phyloP scores from a whole-genome alignment of 2,113 vertebrate species.

The Ceyx melanurus region DNA sequence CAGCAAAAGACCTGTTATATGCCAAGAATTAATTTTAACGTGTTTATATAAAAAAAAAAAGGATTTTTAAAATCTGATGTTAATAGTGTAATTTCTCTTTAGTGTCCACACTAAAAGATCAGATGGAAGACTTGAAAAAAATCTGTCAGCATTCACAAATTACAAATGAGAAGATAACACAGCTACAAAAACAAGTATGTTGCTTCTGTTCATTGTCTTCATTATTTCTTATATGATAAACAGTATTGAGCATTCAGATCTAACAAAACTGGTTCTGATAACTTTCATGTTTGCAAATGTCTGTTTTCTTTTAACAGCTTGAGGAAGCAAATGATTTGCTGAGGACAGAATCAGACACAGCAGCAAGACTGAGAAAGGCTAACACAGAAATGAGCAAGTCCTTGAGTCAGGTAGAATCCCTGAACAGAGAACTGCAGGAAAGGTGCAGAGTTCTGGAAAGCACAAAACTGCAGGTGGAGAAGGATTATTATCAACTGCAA shows the following conservation, averaged over 20 bases:
- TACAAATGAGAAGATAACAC: conserved; percentile 90
- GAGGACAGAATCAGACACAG: conserved; percentile 93
- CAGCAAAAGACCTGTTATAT: background rate
- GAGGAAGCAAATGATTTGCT: conserved; percentile 94
- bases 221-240: background rate
- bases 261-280: background rate
- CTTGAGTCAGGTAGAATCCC: conserved; percentile 87
- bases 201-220: conserved; percentile 24
- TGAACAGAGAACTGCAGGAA: conserved; percentile 94
- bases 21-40: background rate
- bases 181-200: conserved; percentile 94
- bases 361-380: conserved; percentile 90
- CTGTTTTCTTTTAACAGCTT: conserved; percentile 77
- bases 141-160: conserved; percentile 93
- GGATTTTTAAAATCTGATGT: background rate
- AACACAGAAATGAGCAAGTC: conserved; percentile 93
- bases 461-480: conserved; percentile 86
- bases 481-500: conserved; percentile 91
- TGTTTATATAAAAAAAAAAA: background rate
- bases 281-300: background rate
- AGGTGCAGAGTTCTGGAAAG: conserved; percentile 84
- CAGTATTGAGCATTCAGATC: background rate
- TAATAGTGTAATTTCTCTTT: conserved; percentile 37
- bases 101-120: conserved; percentile 97
- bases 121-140: conserved; percentile 94